Percentiles rank a stretch among this genome's conserved stretches.
Evolutionary conservation across 2,113 vertebrate species (phyloP).

Genomic region (Lepisosteus oculatus): DNA sequence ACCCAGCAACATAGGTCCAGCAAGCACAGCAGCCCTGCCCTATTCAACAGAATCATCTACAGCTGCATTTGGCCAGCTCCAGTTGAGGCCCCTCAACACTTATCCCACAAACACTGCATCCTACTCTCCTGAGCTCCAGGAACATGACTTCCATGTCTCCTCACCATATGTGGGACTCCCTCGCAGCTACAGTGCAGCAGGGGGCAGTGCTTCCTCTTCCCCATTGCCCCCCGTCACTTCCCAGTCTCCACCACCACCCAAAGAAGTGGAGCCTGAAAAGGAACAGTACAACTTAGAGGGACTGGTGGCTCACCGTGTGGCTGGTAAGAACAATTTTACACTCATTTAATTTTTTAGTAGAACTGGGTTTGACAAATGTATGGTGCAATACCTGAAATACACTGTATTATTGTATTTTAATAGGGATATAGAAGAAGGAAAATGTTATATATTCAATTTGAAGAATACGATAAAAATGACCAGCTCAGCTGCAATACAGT

Average conservation of each 20-base stretch:
- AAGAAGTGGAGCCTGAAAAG: slow-evolving; percentile 69
- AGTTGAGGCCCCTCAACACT: slow-evolving; percentile 55
- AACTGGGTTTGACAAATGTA: too few species aligned
- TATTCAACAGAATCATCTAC: slow-evolving; percentile 28
- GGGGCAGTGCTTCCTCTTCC: slow-evolving; percentile 47
- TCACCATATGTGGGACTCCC: slow-evolving; percentile 42
- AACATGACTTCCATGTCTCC: slow-evolving; percentile 22
- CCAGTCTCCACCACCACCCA: slow-evolving; percentile 46
- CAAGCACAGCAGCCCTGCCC: slow-evolving; percentile 35
- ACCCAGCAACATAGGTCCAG: slow-evolving; percentile 44
- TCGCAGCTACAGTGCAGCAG: slow-evolving; percentile 45
- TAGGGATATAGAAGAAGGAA: too few species aligned
- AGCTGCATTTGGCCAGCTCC: slow-evolving; percentile 41
- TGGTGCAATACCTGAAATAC: too few species aligned
- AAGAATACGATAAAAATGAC: too few species aligned
- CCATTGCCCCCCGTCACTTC: slow-evolving; percentile 46
- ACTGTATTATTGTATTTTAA: too few species aligned
- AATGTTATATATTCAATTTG: too few species aligned
- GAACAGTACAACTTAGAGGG: slow-evolving; percentile 84
- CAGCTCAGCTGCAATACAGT: too few species aligned
- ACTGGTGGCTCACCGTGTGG: slow-evolving; percentile 90
- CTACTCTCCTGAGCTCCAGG: slow-evolving; percentile 41
- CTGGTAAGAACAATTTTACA: slow-evolving; percentile 71
- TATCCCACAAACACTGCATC: slow-evolving; percentile 51
- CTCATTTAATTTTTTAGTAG: too few species aligned